Conservation (phyloP, 2,113 vertebrate species). For the Oriolus oriolus region DNA sequence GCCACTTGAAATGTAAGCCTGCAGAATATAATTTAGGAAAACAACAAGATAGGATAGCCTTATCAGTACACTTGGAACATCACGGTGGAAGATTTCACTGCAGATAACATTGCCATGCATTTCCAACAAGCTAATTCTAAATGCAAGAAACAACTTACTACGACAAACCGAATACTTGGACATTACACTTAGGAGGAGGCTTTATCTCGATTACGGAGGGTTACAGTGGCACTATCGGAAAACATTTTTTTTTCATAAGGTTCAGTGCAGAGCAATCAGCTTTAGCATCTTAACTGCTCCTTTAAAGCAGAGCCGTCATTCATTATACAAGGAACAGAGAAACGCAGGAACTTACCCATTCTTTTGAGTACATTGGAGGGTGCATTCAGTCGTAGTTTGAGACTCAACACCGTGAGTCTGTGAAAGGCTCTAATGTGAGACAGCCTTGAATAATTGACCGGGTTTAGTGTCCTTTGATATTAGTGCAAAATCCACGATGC, state of each 20-base stretch:
- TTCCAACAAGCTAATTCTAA: constrained; percentile 67
- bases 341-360: constrained; percentile 97
- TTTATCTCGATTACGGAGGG: constrained; percentile 20
- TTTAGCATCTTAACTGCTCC: constrained; percentile 25
- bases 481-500: constrained; percentile 62
- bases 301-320: constrained; percentile 47
- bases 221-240: constrained; percentile 24
- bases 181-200: constrained; percentile 22
- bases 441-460: constrained; percentile 84
- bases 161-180: constrained; percentile 33
- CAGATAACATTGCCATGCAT: constrained; percentile 74
- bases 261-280: constrained; percentile 29
- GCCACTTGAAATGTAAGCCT: constrained; percentile 99
- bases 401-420: constrained; percentile 90
- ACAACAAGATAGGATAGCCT: constrained; percentile 81
- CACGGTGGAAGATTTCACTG: constrained; percentile 75
- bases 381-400: constrained; percentile 99
- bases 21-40: constrained; percentile 86
- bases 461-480: constrained; percentile 61
- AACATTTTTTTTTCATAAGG: constrained; percentile 40
- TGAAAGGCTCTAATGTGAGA: constrained; percentile 85
- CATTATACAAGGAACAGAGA: constrained; percentile 64
- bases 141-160: constrained; percentile 52
- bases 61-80: constrained; percentile 72
- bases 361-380: constrained; percentile 99